Conservation (phyloP, 2,888 invertebrate species). For the Pteria penguin region DNA sequence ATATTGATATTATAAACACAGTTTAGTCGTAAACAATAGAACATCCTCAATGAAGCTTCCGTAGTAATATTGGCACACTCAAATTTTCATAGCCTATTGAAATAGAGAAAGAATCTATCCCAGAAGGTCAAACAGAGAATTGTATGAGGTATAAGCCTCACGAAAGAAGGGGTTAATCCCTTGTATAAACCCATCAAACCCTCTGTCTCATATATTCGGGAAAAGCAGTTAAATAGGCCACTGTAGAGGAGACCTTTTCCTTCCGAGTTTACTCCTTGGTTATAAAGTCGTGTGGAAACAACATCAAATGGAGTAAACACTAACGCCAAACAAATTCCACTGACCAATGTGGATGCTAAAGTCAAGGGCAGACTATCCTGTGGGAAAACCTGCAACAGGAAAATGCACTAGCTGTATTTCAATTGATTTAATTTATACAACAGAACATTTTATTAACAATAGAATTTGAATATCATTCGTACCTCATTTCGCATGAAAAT, state of each 20-base stretch:
- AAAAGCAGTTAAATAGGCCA: conserved; percentile 88
- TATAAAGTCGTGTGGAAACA: conserved; percentile 91
- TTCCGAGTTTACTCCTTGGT: conserved; percentile 85
- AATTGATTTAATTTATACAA: not conserved
- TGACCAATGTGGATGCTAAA: conserved; percentile 87
- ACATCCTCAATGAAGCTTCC: too few species aligned
- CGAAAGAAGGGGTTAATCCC: conserved; percentile 90
- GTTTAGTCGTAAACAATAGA: too few species aligned
- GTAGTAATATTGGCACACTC: too few species aligned
- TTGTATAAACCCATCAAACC: conserved; percentile 92
- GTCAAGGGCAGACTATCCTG: conserved; percentile 85
- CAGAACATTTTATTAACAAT: not conserved
- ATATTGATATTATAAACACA: too few species aligned
- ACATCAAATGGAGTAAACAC: conserved; percentile 94
- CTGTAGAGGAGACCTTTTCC: conserved; percentile 85
- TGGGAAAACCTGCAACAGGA: conserved; percentile 82
- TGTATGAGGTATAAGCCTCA: conserved; percentile 94
- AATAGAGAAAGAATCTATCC: conserved; percentile 82
- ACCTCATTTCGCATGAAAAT: conserved; percentile 64
- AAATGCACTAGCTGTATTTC: too few species aligned
- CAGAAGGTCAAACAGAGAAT: conserved; percentile 92
- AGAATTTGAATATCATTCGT: not conserved
- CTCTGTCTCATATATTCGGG: conserved; percentile 88
- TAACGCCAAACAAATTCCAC: conserved; percentile 88
- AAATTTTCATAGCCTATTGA: too few species aligned